Conservation (phyloP, 1,140 invertebrate genomes). For the Penaeus indicus region DNA sequence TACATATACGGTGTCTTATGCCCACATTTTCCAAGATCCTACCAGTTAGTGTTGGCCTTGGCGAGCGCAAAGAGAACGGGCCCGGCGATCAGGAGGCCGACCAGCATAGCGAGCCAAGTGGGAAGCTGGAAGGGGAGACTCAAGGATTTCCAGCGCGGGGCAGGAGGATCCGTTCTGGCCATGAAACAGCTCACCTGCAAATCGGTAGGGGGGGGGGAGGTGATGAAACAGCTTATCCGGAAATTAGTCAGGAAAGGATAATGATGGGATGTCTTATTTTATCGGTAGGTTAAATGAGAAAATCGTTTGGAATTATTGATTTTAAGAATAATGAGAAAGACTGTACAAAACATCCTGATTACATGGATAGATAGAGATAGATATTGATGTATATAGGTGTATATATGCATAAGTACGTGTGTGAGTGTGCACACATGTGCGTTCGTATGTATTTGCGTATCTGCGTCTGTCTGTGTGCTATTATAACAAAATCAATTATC, state of each 20-base stretch:
- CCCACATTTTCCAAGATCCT: too few relatives aligned
- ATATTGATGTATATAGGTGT: background rate
- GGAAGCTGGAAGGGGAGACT: slow-evolving; percentile 53
- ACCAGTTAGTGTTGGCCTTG: slow-evolving; percentile 4
- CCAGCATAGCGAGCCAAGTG: slow-evolving; percentile 48
- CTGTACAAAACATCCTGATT: too few relatives aligned
- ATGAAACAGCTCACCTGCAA: slow-evolving; percentile 63
- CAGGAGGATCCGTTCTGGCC: slow-evolving; percentile 49
- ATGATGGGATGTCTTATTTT: background rate
- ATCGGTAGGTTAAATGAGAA: too few relatives aligned
- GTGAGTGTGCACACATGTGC: background rate
- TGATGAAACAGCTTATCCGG: background rate
- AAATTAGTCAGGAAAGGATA: too few relatives aligned
- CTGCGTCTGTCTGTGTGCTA: too few relatives aligned
- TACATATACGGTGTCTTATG: too few relatives aligned
- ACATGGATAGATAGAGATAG: too few relatives aligned
- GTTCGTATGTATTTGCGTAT: background rate
- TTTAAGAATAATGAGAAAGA: too few relatives aligned
- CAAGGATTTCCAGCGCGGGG: slow-evolving; percentile 52
- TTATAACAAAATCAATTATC: too few relatives aligned
- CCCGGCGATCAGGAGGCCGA: slow-evolving; percentile 24
- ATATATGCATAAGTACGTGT: background rate
- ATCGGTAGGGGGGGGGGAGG: background rate
- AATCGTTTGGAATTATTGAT: too few relatives aligned
- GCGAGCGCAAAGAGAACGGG: slow-evolving; percentile 27